Evolutionary conservation across 2,797 vertebrate genomes (phyloP).

Genomic region (Alca torda): DNA sequence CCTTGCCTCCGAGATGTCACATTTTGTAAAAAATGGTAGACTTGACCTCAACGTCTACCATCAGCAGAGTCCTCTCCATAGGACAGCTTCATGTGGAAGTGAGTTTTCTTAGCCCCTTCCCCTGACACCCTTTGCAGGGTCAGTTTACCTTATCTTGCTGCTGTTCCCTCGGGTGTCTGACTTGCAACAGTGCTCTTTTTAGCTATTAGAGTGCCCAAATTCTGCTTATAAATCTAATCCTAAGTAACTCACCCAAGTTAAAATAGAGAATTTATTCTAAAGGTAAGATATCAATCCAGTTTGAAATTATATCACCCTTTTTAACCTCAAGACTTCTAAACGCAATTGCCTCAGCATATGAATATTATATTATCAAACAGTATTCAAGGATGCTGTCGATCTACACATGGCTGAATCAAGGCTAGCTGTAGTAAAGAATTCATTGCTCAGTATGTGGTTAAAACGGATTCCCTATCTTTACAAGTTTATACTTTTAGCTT

Average conservation of each 20-base stretch:
- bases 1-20: neutral
- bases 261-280: neutral
- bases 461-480: neutral
- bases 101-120: neutral
- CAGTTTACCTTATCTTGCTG: neutral
- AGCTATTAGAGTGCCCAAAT: neutral
- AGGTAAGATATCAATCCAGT: neutral
- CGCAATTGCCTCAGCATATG: neutral
- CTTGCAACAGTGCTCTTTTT: neutral
- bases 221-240: neutral
- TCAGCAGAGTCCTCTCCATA: neutral
- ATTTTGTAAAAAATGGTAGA: neutral
- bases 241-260: neutral
- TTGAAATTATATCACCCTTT: neutral
- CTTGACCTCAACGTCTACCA: neutral
- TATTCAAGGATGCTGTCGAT: neutral
- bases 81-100: neutral
- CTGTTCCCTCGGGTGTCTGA: neutral
- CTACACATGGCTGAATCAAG: neutral
- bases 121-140: neutral
- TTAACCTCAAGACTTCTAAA: neutral
- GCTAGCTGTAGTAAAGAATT: neutral
- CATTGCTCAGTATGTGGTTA: neutral
- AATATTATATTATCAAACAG: neutral
- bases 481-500: neutral